A percentile compares a stretch with the other conserved stretches of the same genome.
phyloP scores from a whole-genome alignment of 2,113 vertebrate species.

The Centrocercus urophasianus region DNA sequence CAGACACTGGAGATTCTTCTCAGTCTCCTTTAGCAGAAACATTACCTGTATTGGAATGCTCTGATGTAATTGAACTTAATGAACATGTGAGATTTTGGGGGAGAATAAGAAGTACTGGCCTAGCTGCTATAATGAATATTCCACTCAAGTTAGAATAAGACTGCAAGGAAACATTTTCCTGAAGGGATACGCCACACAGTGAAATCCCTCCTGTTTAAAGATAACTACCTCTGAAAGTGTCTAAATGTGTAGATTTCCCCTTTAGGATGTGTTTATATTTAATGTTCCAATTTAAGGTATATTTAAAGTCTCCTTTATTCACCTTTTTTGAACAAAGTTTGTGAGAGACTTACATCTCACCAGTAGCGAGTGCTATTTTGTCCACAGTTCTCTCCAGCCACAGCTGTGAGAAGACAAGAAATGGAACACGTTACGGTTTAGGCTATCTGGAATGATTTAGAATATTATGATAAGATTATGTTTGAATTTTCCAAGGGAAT shows the following conservation, averaged over 20 bases:
- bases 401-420: neutral
- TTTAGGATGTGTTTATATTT: neutral
- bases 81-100: neutral
- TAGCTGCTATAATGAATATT: neutral
- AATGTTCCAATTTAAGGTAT: neutral
- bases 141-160: neutral
- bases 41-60: neutral
- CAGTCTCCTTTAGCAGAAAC: neutral
- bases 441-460: neutral
- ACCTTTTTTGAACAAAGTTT: neutral
- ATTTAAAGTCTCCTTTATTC: neutral
- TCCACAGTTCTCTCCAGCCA: neutral
- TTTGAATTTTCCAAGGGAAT: conserved; percentile 1
- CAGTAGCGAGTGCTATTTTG: neutral
- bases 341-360: neutral
- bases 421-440: conserved; percentile 2
- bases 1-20: neutral
- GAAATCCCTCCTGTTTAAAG: neutral
- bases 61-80: neutral
- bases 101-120: neutral
- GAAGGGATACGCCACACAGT: neutral
- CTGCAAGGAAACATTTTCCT: neutral
- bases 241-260: neutral
- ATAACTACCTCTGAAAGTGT: neutral
- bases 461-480: neutral